Evolutionary conservation across 30 jellyfish, hydroid and myxozoan genomes (phyloP), one percentile per base, ranked within the genome.

Genomic region (Aurelia aurita complex sp. Pacific): DNA sequence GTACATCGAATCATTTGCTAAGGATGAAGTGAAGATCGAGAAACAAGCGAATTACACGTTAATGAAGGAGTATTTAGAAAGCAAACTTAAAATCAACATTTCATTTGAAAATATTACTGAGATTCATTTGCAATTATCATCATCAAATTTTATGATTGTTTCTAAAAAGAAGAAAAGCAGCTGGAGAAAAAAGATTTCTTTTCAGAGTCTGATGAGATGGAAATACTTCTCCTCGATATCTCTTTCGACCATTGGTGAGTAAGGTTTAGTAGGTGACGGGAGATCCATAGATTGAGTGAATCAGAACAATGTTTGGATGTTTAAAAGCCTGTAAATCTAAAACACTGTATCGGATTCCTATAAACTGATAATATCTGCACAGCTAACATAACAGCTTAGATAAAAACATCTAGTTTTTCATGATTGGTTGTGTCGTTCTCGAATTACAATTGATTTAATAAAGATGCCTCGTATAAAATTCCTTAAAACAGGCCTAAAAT

Each of bases 211-310:
- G 3, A 0, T 61, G 13, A 61, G 14, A 61, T 61, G 70, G 70
- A 61, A 61, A 61, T 61, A 61, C 36, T 61, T 61, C 13, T n/a
- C 38, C 32, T 61, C 70, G 8, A 23, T 61, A 7, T 9, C 70
- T 61, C 70, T 61, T 61, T 61, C 70, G 36, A 61, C 70, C 10
- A 61, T 61, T 61, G 70, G 70, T 61, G 36, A 17, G 70, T 46
- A 13, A 9, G 12, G 14, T 46, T 46, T 46, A 4, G 57, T 46
- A 4, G 13, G 57, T 14, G 57, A n/a, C n/a, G n/a, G n/a, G 57
- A 46, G 57, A 46, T 46, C 57, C 57, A 46, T 46, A 46, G 1
- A 46, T 16, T 4, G 57, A 9, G 15, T 9, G 15, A 46, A 14
- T 8, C 2, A 4, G 57, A 0, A 46, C 4, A 46, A 4, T 46